These are phyloP conservation scores for Rhagologus leucostigma DNA, from an alignment of 2,113 vertebrate genomes.

Conservation along the genomic window DNA sequence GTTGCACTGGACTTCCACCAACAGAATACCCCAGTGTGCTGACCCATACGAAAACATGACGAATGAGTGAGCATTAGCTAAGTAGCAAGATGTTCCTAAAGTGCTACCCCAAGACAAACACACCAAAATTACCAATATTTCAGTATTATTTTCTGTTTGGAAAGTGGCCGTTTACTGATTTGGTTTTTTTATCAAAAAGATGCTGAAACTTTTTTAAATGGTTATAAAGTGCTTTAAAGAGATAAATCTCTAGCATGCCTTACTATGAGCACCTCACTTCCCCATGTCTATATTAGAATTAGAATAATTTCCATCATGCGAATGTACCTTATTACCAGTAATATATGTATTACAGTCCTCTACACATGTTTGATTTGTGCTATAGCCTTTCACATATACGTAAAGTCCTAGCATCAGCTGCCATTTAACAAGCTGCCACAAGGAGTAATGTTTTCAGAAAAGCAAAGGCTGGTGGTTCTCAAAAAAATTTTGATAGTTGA, in stretches of 20 bases:
- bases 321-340: neutral
- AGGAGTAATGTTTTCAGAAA: neutral
- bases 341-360: neutral
- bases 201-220: neutral
- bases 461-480: neutral
- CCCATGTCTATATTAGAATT: neutral
- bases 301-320: neutral
- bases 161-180: neutral
- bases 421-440: neutral
- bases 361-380: neutral
- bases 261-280: neutral
- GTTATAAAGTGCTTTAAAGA: neutral
- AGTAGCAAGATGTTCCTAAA: neutral
- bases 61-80: neutral
- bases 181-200: neutral
- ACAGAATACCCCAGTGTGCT: neutral
- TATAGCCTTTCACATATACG: neutral
- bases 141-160: neutral
- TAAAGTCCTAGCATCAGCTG: neutral
- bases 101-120: neutral
- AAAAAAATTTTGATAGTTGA: neutral
- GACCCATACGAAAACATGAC: neutral
- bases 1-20: neutral
- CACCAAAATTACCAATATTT: neutral
- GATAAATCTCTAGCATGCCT: neutral